Percentiles rank a stretch among this genome's conserved stretches.
phyloP scores from a whole-genome alignment of 2,888 invertebrate species.

The Escarpia spicata region DNA sequence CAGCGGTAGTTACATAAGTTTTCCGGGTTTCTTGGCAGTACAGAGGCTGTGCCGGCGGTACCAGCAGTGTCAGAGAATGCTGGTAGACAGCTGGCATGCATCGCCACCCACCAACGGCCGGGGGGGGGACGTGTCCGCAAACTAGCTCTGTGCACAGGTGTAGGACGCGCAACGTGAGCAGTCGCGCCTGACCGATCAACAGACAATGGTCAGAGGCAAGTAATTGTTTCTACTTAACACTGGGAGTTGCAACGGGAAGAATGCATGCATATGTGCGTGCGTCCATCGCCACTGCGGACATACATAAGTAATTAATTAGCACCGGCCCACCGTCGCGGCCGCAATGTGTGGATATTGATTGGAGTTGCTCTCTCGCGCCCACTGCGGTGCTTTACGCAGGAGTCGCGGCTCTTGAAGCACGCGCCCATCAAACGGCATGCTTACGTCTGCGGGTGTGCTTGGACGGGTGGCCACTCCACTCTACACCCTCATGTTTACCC shows the following conservation, averaged over 20 bases:
- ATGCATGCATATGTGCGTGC: background rate
- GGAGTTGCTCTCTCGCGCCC: background rate
- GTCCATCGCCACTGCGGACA: background rate
- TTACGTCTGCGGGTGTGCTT: background rate
- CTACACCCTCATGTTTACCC: constrained; percentile 4
- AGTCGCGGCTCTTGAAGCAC: background rate
- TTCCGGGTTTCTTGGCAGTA: too few species aligned
- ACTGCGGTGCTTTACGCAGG: background rate
- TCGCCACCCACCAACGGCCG: background rate
- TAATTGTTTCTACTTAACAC: background rate
- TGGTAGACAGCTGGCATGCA: background rate
- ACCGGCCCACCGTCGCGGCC: background rate
- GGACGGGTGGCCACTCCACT: background rate
- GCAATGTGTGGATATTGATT: background rate
- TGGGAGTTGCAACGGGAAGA: background rate
- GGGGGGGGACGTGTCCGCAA: background rate
- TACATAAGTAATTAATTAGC: constrained; percentile 4
- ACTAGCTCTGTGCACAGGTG: background rate
- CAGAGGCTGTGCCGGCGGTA: too few species aligned
- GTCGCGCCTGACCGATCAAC: background rate
- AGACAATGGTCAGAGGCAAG: background rate
- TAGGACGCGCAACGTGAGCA: background rate
- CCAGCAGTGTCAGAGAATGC: background rate
- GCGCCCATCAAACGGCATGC: background rate
- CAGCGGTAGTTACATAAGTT: background rate